These are phyloP conservation scores for Scaptomyza reducta DNA, from an alignment of 2,888 invertebrate species.

Conservation along the genomic window DNA sequence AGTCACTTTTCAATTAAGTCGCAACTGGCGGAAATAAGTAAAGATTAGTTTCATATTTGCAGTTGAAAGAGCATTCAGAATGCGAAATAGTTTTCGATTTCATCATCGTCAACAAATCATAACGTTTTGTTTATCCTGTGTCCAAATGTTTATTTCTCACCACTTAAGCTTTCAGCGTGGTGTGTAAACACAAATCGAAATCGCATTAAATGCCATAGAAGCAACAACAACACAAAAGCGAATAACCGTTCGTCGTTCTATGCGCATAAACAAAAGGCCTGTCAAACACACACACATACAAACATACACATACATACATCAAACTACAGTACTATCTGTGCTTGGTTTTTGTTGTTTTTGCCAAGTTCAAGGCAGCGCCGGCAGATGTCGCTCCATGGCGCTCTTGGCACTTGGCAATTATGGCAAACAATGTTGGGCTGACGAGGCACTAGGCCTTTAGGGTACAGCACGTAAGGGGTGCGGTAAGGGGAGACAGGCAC, in stretches of 20 bases:
- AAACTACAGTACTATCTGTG: constrained; percentile 28
- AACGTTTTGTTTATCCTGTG: constrained; percentile 52
- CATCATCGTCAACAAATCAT: not conserved
- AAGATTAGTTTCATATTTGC: not conserved
- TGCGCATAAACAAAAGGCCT: constrained; percentile 62
- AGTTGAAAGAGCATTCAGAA: constrained; percentile 20
- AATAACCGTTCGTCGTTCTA: constrained; percentile 21
- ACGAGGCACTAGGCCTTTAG: not conserved
- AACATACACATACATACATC: not conserved
- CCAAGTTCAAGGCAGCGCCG: constrained; percentile 68
- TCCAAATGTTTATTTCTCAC: constrained; percentile 69
- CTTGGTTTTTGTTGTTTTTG: constrained; percentile 35
- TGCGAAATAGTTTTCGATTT: constrained; percentile 7
- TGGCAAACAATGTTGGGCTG: constrained; percentile 49
- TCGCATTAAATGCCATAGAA: constrained; percentile 45
- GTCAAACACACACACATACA: constrained; percentile 39
- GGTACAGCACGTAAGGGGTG: not conserved
- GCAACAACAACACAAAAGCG: constrained; percentile 10
- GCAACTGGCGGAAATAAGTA: constrained; percentile 11
- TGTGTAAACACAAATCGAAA: constrained; percentile 58
- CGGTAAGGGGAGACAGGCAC: constrained; percentile 22
- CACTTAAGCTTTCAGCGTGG: constrained; percentile 40
- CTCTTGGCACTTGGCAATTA: constrained; percentile 53
- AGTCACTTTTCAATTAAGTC: constrained; percentile 29
- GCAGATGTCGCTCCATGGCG: constrained; percentile 38